A percentile compares a stretch with the other conserved stretches of the same genome.
Evolutionary conservation across 1,140 invertebrate species (phyloP).

Genomic region (Oreohelix idahoensis): DNA sequence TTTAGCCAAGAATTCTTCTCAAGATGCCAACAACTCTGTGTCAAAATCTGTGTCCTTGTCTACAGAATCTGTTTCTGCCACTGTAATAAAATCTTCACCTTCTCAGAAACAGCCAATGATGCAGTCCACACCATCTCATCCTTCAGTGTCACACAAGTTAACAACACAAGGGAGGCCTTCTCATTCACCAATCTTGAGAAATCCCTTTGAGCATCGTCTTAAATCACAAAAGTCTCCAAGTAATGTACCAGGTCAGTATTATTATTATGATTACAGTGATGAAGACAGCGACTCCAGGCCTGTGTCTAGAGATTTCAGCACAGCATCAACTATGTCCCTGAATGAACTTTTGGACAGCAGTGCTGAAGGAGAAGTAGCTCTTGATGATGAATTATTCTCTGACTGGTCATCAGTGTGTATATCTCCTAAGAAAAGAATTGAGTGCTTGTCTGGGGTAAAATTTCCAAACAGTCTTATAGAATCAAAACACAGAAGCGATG

Average conservation of each 20-base stretch:
- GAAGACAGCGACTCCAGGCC: conserved; percentile 66
- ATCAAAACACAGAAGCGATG: conserved; percentile 9
- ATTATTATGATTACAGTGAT: conserved; percentile 69
- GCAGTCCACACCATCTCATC: neutral
- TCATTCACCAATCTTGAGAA: conserved; percentile 9
- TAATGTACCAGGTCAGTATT: conserved; percentile 57
- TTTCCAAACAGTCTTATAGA: conserved; percentile 24
- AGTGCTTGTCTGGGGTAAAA: neutral
- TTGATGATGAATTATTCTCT: conserved; percentile 63
- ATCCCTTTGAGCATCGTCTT: conserved; percentile 18
- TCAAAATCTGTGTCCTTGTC: neutral
- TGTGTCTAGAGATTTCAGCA: conserved; percentile 57
- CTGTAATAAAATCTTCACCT: neutral
- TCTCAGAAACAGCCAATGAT: neutral
- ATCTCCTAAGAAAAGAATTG: conserved; percentile 40
- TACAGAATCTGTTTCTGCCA: neutral
- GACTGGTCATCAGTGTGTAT: conserved; percentile 53
- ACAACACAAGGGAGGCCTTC: neutral
- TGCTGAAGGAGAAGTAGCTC: conserved; percentile 55
- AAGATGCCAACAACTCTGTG: neutral
- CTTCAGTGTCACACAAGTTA: neutral
- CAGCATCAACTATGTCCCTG: conserved; percentile 61
- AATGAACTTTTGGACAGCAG: conserved; percentile 65
- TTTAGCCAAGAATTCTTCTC: conserved; percentile 25
- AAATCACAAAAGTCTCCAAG: conserved; percentile 33